phyloP scores from a whole-genome alignment of 2,797 vertebrate genomes.

The Acipenser transmontanus region DNA sequence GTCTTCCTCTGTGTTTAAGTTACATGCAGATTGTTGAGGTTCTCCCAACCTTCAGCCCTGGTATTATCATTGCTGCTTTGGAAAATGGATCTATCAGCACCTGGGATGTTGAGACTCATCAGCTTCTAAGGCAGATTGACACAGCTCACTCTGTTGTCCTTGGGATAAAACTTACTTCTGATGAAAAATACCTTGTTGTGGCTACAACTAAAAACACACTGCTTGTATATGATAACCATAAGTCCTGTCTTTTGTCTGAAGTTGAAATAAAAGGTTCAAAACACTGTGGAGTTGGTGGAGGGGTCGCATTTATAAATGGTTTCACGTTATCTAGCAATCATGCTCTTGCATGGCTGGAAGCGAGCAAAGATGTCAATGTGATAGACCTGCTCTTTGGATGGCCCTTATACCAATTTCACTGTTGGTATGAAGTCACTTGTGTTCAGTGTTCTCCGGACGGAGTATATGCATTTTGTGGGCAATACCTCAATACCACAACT shows the following conservation, averaged over 20 bases:
- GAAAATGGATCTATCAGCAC: constrained; percentile 97
- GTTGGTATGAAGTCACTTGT: constrained; percentile 97
- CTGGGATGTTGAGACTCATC: constrained; percentile 91
- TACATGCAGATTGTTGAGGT: constrained; percentile 94
- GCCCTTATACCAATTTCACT: constrained; percentile 97
- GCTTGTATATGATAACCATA: constrained; percentile 92
- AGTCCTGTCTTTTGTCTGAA: constrained; percentile 94
- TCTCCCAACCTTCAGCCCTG: constrained; percentile 85
- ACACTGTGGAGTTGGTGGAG: constrained; percentile 74
- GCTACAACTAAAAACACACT: constrained; percentile 96
- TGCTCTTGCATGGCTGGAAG: constrained; percentile 92
- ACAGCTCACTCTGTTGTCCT: constrained; percentile 89
- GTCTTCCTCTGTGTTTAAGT: constrained; percentile 84
- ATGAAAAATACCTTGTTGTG: constrained; percentile 94
- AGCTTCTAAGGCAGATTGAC: constrained; percentile 88
- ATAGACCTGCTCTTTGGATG: constrained; percentile 93
- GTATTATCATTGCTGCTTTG: constrained; percentile 84
- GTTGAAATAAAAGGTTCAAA: constrained; percentile 97
- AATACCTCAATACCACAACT: constrained; percentile 89
- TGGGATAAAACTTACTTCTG: constrained; percentile 82
- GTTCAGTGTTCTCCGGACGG: constrained; percentile 95
- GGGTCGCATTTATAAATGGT: constrained; percentile 87
- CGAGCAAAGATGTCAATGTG: constrained; percentile 93
- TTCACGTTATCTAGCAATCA: constrained; percentile 91
- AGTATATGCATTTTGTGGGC: constrained; percentile 90